These are phyloP conservation scores for Nephrotoma appendiculata DNA, from an alignment of 2,888 invertebrate species.

Conservation along the genomic window DNA sequence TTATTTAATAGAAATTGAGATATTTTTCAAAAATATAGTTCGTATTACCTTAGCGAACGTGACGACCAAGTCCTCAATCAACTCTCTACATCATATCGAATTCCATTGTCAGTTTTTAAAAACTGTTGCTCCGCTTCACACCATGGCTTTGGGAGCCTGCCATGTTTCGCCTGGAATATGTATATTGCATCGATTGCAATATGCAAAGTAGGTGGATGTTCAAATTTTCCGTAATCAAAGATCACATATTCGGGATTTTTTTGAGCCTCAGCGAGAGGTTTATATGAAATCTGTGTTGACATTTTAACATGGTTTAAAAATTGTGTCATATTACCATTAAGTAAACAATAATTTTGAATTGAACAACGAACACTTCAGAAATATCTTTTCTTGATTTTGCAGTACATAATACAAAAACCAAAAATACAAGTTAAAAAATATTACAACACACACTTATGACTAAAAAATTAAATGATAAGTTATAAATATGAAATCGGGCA, in stretches of 20 bases:
- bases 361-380: too few relatives aligned
- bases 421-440: too few relatives aligned
- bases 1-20: not conserved
- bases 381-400: too few relatives aligned
- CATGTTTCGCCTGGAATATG: constrained; percentile 45
- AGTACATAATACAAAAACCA: too few relatives aligned
- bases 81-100: constrained; percentile 39
- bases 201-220: constrained; percentile 77
- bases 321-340: too few relatives aligned
- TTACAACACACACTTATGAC: too few relatives aligned
- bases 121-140: constrained; percentile 56
- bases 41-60: constrained; percentile 50
- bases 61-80: constrained; percentile 37
- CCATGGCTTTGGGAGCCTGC: constrained; percentile 64
- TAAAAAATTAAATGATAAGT: too few relatives aligned
- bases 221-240: constrained; percentile 90
- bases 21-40: not conserved
- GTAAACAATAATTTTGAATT: too few relatives aligned
- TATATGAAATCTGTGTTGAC: too few relatives aligned
- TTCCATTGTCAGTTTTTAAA: constrained; percentile 42
- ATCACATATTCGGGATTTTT: constrained; percentile 32
- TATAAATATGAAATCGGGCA: too few relatives aligned
- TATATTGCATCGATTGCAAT: constrained; percentile 73
- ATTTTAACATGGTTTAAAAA: too few relatives aligned
- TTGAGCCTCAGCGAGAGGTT: too few relatives aligned